These are phyloP conservation scores for Podocnemis expansa DNA, from an alignment of 2,113 vertebrate genomes.

Conservation along the genomic window DNA sequence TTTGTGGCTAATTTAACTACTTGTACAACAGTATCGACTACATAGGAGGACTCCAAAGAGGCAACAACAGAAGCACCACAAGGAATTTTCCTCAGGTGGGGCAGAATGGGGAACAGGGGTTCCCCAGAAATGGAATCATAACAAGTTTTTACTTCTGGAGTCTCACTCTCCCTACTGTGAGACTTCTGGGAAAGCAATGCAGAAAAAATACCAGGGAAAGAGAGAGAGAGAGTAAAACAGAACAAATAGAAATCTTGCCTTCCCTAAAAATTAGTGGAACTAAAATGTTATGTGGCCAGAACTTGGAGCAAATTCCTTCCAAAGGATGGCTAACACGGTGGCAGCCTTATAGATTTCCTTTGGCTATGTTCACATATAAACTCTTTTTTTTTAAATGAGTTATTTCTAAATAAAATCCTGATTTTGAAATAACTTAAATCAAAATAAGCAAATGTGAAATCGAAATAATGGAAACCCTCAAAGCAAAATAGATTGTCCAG, in stretches of 20 bases:
- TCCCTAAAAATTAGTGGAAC: not conserved
- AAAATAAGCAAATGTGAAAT: too few species aligned
- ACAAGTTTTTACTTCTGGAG: not conserved
- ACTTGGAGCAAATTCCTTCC: not conserved
- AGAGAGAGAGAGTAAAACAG: not conserved
- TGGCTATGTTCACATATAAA: too few species aligned
- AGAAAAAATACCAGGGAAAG: not conserved
- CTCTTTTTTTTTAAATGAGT: too few species aligned
- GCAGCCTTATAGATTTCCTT: not conserved
- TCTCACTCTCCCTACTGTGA: not conserved
- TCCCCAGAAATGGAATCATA: not conserved
- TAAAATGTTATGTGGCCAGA: not conserved
- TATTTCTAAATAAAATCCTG: too few species aligned
- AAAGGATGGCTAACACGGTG: not conserved
- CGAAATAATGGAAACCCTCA: too few species aligned
- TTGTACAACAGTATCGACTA: fast-evolving
- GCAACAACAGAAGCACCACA: not conserved
- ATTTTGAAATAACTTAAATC: too few species aligned
- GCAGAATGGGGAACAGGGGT: not conserved
- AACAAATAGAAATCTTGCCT: not conserved
- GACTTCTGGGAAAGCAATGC: not conserved
- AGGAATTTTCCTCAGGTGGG: not conserved
- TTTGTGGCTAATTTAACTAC: not conserved
- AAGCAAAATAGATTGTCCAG: too few species aligned
- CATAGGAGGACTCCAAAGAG: not conserved